Evolutionary conservation across 2,113 vertebrate species (phyloP).

Genomic region (Ceyx melanurus): DNA sequence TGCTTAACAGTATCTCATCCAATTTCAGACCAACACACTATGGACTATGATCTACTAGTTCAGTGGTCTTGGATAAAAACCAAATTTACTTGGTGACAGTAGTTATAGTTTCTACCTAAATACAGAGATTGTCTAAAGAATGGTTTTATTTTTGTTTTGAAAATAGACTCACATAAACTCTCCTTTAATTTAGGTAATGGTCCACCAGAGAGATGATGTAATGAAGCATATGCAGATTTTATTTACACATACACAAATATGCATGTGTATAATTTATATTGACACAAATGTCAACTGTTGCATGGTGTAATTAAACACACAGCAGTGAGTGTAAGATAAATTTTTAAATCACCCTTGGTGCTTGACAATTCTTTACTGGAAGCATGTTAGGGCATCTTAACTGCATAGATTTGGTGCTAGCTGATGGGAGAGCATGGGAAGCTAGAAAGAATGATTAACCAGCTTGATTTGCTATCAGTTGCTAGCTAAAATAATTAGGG

Average conservation of each 20-base stretch:
- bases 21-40: neutral
- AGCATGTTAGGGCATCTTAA: neutral
- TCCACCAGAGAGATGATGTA: neutral
- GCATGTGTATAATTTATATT: neutral
- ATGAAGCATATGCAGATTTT: neutral
- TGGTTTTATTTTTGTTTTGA: neutral
- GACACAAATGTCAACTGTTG: neutral
- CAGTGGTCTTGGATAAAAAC: neutral
- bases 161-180: neutral
- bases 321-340: neutral
- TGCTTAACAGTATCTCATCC: neutral
- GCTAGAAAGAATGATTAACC: neutral
- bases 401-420: neutral
- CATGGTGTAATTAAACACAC: neutral
- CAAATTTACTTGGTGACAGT: neutral
- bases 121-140: neutral
- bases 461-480: neutral
- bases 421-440: neutral
- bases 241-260: neutral
- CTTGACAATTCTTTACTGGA: neutral
- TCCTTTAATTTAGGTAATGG: neutral
- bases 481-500: neutral
- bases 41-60: neutral
- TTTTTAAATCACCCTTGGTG: neutral
- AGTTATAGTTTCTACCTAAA: neutral